phyloP scores from a whole-genome alignment of 1,140 invertebrate species.

The Bathynomus jamesi region DNA sequence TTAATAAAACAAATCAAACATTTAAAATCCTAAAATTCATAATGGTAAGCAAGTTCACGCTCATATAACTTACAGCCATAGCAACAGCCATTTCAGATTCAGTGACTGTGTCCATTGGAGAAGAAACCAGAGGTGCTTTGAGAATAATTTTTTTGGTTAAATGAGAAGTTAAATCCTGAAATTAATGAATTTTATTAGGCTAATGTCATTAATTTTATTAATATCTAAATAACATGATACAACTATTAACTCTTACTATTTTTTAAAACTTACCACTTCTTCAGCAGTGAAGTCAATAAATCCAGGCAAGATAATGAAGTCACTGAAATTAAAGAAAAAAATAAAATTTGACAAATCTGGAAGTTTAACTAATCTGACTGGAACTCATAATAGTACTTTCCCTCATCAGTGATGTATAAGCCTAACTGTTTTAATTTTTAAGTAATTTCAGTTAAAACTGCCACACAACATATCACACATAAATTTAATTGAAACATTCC shows the following conservation, averaged over 20 bases:
- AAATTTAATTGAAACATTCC: too few species aligned
- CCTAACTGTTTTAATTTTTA: background rate
- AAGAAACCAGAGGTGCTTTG: slow-evolving; percentile 90
- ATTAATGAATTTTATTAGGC: too few species aligned
- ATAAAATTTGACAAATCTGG: slow-evolving; percentile 9
- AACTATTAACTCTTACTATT: too few species aligned
- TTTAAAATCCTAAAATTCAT: too few species aligned
- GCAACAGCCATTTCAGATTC: slow-evolving; percentile 99
- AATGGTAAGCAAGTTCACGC: too few species aligned
- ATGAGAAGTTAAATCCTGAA: slow-evolving; percentile 69
- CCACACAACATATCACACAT: background rate
- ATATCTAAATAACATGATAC: too few species aligned
- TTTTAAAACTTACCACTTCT: too few species aligned
- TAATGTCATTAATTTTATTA: too few species aligned
- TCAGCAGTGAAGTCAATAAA: slow-evolving; percentile 93
- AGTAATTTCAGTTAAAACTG: background rate
- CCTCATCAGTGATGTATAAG: background rate
- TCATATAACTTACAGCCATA: slow-evolving; percentile 83
- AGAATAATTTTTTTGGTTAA: slow-evolving; percentile 84
- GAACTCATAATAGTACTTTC: background rate
- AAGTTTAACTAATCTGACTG: background rate
- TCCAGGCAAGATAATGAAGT: slow-evolving; percentile 94
- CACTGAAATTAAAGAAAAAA: slow-evolving; percentile 59
- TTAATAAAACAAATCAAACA: too few species aligned
- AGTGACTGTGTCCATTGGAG: slow-evolving; percentile 99